A percentile compares a stretch with the other conserved stretches of the same genome.
Evolutionary conservation across 2,113 vertebrate genomes (phyloP).

Genomic region (Rhinogobius similis): DNA sequence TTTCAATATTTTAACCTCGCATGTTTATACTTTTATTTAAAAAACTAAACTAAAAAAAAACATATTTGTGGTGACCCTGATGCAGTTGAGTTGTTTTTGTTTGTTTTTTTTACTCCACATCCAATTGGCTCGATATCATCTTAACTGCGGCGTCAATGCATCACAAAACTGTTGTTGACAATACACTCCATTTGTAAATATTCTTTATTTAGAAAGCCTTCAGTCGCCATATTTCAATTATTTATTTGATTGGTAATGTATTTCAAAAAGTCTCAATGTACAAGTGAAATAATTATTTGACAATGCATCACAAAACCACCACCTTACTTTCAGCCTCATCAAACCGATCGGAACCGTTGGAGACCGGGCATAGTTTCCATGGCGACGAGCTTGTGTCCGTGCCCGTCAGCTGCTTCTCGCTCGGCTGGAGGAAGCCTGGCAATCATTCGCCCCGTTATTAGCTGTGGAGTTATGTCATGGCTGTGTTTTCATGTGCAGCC

Average conservation of each 20-base stretch:
- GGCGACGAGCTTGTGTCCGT: background rate
- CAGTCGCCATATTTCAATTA: too few species aligned
- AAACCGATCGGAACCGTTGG: background rate
- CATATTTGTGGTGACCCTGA: too few species aligned
- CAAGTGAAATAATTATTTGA: too few species aligned
- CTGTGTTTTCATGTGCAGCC: conserved; percentile 1
- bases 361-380: background rate
- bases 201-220: too few species aligned
- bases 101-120: background rate
- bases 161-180: background rate
- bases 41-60: too few species aligned
- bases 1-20: too few species aligned
- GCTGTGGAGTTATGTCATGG: conserved; percentile 16
- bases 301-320: too few species aligned
- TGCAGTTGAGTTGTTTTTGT: too few species aligned
- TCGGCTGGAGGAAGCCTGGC: background rate
- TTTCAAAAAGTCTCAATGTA: too few species aligned
- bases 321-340: background rate
- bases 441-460: background rate
- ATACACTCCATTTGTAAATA: too few species aligned
- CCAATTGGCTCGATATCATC: background rate
- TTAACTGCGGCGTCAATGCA: background rate
- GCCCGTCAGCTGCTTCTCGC: background rate
- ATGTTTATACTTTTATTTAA: too few species aligned
- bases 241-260: too few species aligned